Conservation (phyloP, 2,888 invertebrate species). For the Cataglyphis livida region DNA sequence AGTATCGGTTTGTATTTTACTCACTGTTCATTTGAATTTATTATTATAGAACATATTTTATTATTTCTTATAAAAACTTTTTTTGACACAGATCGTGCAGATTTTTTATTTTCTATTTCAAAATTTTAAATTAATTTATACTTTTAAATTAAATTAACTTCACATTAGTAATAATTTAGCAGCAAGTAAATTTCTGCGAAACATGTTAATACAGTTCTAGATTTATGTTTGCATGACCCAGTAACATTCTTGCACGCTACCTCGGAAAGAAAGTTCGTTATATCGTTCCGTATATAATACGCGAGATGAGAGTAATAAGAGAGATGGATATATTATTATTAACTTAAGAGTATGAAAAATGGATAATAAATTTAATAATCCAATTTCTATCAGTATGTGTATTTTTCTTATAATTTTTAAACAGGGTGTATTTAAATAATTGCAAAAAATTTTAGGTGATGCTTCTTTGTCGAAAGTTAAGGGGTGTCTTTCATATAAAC, state of each 20-base stretch:
- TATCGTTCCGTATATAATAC: not conserved
- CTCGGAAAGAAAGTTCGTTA: not conserved
- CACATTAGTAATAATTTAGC: not conserved
- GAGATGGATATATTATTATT: not conserved
- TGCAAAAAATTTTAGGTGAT: no score
- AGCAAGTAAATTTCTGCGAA: not conserved
- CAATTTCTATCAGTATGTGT: not conserved
- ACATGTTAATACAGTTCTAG: not conserved
- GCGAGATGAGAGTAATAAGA: not conserved
- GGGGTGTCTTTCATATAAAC: no score
- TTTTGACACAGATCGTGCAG: not conserved
- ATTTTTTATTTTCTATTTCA: not conserved
- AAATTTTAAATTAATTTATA: not conserved
- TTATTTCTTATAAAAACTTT: not conserved
- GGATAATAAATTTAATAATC: not conserved
- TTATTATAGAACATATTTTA: not conserved
- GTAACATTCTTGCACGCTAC: not conserved
- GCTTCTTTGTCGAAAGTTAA: no score
- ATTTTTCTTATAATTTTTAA: not conserved
- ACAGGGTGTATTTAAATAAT: no score
- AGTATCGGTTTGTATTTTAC: not conserved
- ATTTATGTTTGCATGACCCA: not conserved
- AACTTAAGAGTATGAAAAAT: not conserved
- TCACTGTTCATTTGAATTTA: not conserved
- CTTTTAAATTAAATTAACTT: not conserved